Conservation (phyloP, 1,140 invertebrate species). For the Riptortus pedestris region DNA sequence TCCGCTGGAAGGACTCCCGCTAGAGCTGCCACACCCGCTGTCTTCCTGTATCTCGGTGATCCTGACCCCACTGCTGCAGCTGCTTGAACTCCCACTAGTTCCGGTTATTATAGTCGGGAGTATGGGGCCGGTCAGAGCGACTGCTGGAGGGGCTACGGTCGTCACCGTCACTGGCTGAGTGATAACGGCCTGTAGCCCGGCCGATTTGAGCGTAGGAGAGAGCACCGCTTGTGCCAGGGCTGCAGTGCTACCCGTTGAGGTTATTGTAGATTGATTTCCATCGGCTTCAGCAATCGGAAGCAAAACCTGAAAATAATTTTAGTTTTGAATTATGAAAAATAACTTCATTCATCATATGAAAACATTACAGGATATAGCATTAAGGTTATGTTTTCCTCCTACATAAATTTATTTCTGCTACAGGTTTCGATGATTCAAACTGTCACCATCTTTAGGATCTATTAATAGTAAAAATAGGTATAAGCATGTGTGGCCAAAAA, state of each 20-base stretch:
- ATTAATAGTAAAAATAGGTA: too few species aligned
- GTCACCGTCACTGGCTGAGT: conserved; percentile 34
- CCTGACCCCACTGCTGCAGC: conserved; percentile 32
- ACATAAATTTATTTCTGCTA: too few species aligned
- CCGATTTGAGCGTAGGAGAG: conserved; percentile 44
- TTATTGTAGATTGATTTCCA: conserved; percentile 41
- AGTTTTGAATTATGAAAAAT: background rate
- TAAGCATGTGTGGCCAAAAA: too few species aligned
- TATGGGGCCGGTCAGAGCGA: conserved; percentile 6
- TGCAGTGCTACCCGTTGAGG: conserved; percentile 53
- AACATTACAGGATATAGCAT: background rate
- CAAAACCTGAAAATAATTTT: conserved; percentile 46
- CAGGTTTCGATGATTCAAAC: too few species aligned
- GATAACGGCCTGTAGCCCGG: conserved; percentile 48
- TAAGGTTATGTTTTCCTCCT: background rate
- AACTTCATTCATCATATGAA: background rate
- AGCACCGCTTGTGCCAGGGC: conserved; percentile 59
- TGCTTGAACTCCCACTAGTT: conserved; percentile 38
- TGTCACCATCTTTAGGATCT: too few species aligned
- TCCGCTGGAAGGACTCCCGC: conserved; percentile 34
- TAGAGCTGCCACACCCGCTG: conserved; percentile 35
- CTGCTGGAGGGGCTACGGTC: background rate
- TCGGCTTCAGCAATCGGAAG: conserved; percentile 69
- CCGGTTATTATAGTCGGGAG: conserved; percentile 36
- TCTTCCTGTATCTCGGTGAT: conserved; percentile 35